Percentiles rank a stretch among this genome's conserved stretches.
Evolutionary conservation across 2,888 invertebrate genomes (phyloP).

Genomic region (Caradrina clavipalpis): DNA sequence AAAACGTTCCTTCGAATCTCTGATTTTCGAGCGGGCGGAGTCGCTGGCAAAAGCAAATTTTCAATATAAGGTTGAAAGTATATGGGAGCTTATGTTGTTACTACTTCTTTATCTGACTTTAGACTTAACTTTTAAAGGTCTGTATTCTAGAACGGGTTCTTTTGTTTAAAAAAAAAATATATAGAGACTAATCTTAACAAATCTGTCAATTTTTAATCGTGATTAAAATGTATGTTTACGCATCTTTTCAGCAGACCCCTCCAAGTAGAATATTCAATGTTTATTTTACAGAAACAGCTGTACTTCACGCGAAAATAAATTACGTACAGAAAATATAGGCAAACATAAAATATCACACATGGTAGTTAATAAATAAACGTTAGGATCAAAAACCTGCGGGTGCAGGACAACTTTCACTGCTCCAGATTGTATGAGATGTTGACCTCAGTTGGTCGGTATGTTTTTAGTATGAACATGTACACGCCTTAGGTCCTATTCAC

Average conservation of each 20-base stretch:
- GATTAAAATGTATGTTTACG: too few species aligned
- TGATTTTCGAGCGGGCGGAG: too few species aligned
- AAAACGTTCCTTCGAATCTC: too few species aligned
- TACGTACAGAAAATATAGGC: background rate
- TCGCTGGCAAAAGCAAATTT: too few species aligned
- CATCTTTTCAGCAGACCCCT: too few species aligned
- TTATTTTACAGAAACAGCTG: background rate
- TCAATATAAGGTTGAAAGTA: background rate
- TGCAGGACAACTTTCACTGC: constrained; percentile 80
- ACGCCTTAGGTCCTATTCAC: background rate
- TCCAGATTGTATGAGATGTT: constrained; percentile 65
- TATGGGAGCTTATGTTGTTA: background rate
- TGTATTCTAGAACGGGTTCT: background rate
- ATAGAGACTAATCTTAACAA: too few species aligned
- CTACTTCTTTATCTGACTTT: background rate
- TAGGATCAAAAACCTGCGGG: constrained; percentile 40
- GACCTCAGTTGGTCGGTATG: constrained; percentile 52
- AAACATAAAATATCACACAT: constrained; percentile 14
- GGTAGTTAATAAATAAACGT: constrained; percentile 28
- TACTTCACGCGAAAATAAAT: background rate
- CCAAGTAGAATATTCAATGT: background rate
- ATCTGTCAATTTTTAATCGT: too few species aligned
- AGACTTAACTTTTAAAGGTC: background rate
- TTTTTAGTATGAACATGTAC: background rate
- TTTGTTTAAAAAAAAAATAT: too few species aligned